These are phyloP conservation scores for Syngnathus acus DNA, from an alignment of 2,797 vertebrate species.

Conservation along the genomic window DNA sequence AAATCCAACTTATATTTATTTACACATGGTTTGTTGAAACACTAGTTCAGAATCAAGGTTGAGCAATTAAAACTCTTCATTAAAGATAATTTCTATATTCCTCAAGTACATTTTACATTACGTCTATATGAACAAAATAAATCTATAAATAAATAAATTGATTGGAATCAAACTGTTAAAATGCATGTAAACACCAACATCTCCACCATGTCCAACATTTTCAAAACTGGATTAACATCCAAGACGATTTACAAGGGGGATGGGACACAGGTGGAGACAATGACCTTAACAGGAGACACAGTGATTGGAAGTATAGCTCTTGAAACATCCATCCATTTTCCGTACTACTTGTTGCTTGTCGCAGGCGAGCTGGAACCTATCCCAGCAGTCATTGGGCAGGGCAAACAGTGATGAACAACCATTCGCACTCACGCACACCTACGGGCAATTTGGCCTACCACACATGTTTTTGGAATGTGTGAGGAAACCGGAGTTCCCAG, in stretches of 20 bases:
- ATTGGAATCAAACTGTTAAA: background rate
- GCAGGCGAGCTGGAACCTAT: too few relatives aligned
- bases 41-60: background rate
- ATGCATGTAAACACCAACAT: background rate
- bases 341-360: too few relatives aligned
- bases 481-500: too few relatives aligned
- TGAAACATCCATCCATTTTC: too few relatives aligned
- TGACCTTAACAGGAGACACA: too few relatives aligned
- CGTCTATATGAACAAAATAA: background rate
- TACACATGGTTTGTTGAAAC: background rate
- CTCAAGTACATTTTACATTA: background rate
- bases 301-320: too few relatives aligned
- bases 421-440: too few relatives aligned
- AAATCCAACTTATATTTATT: background rate
- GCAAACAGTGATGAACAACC: too few relatives aligned
- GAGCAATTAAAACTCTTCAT: background rate
- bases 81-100: background rate
- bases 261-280: too few relatives aligned
- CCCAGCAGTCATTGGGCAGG: too few relatives aligned
- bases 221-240: background rate
- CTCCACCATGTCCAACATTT: background rate
- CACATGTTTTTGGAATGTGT: too few relatives aligned
- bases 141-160: background rate
- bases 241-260: background rate
- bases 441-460: too few relatives aligned